Conservation (phyloP, 2,888 invertebrate genomes). For the Caenorhabditis imperialis region DNA sequence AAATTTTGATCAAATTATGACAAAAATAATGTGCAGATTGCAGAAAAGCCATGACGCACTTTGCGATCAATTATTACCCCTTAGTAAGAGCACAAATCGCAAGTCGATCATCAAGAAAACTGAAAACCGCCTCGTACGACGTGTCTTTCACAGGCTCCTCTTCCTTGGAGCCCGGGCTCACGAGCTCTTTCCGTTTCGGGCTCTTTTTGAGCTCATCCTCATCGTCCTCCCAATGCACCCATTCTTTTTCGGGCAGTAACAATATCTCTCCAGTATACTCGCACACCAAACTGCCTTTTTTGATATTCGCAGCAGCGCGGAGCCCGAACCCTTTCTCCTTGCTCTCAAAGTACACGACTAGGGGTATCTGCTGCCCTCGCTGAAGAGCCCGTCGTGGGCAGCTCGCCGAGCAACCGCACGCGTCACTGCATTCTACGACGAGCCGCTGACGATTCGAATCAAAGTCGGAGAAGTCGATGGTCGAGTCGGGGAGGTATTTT, state of each 20-base stretch:
- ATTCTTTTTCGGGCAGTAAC: background rate
- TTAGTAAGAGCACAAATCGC: constrained; percentile 10
- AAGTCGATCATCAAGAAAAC: background rate
- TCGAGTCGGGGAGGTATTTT: background rate
- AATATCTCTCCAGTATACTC: constrained; percentile 33
- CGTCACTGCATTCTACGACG: constrained; percentile 22
- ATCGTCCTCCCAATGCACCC: background rate
- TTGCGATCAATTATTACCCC: too few species aligned
- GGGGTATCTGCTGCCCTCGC: constrained; percentile 11
- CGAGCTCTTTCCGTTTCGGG: background rate
- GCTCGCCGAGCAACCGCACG: constrained; percentile 3
- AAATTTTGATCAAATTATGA: too few species aligned
- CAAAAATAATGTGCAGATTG: too few species aligned
- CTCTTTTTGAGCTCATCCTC: background rate
- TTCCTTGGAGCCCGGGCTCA: too few species aligned
- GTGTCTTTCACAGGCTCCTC: background rate
- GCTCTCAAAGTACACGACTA: constrained; percentile 15
- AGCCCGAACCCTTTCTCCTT: constrained; percentile 32
- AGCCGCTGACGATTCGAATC: background rate
- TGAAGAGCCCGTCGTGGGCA: constrained; percentile 32
- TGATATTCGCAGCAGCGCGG: constrained; percentile 12
- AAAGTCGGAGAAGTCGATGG: constrained; percentile 1
- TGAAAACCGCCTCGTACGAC: constrained; percentile 7
- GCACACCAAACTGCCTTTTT: constrained; percentile 18
- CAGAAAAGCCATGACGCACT: too few species aligned